Percentiles rank a stretch among this genome's conserved stretches.
Evolutionary conservation across 2,113 vertebrate species (phyloP).

Genomic region (Pyrgilauda ruficollis): DNA sequence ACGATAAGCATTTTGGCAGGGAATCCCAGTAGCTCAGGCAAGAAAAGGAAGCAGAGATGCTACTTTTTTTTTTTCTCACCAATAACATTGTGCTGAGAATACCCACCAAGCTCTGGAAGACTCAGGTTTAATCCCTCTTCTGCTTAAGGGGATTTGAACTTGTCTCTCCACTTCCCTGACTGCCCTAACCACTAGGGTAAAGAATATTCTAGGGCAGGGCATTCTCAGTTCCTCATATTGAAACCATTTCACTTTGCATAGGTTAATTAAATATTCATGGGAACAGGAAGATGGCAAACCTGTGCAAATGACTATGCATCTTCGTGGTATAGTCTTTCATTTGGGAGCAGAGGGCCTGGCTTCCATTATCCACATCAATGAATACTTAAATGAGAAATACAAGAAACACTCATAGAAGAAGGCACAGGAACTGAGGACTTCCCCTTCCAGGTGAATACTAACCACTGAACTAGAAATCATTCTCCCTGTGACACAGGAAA

Average conservation of each 20-base stretch:
- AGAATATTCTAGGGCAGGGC: constrained; percentile 52
- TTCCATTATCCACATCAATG: constrained; percentile 64
- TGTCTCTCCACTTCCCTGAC: constrained; percentile 52
- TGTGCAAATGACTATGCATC: constrained; percentile 49
- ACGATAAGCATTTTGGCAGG: constrained; percentile 18
- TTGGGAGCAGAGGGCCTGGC: constrained; percentile 40
- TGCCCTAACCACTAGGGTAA: constrained; percentile 43
- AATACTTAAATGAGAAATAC: constrained; percentile 59
- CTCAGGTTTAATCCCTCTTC: constrained; percentile 8
- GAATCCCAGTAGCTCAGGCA: neutral
- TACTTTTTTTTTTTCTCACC: constrained; percentile 44
- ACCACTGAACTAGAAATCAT: constrained; percentile 40
- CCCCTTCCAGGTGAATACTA: constrained; percentile 52
- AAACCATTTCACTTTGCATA: constrained; percentile 62
- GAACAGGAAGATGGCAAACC: constrained; percentile 56
- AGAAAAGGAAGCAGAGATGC: constrained; percentile 18
- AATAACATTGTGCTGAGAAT: neutral
- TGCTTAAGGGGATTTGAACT: constrained; percentile 61
- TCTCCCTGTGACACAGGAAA: constrained; percentile 27
- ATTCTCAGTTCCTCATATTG: constrained; percentile 58
- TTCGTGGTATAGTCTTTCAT: constrained; percentile 46
- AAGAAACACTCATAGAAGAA: constrained; percentile 31
- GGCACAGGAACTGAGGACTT: constrained; percentile 54
- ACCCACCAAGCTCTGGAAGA: neutral
- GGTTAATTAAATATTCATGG: constrained; percentile 62